A percentile compares a stretch with the other conserved stretches of the same genome.
Evolutionary conservation across 2,888 invertebrate genomes (phyloP).

Genomic region (Perdita meconis): DNA sequence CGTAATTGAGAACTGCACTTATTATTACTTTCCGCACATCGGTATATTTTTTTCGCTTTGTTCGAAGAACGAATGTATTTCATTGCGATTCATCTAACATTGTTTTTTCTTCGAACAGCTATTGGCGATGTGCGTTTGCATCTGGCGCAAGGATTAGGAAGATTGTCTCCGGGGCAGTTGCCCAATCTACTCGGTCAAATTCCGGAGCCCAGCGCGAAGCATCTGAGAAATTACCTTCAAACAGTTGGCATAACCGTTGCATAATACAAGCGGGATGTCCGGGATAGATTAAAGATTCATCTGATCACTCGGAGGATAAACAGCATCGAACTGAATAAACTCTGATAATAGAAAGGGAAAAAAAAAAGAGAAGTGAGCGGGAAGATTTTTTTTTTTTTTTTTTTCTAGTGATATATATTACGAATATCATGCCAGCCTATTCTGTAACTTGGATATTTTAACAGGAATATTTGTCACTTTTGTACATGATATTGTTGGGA

Average conservation of each 20-base stretch:
- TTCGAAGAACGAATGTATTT: no score
- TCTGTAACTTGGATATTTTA: slow-evolving; percentile 23
- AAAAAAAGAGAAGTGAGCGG: slow-evolving; percentile 17
- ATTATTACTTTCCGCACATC: no score
- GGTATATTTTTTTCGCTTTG: no score
- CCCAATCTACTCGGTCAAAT: slow-evolving; percentile 88
- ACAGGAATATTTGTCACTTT: slow-evolving; percentile 40
- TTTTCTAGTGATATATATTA: slow-evolving; percentile 30
- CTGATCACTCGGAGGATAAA: slow-evolving; percentile 77
- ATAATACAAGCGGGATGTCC: slow-evolving; percentile 79
- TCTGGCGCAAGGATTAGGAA: slow-evolving; percentile 90
- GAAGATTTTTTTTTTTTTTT: slow-evolving; percentile 39
- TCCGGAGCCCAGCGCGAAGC: slow-evolving; percentile 80
- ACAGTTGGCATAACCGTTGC: slow-evolving; percentile 81
- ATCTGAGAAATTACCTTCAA: slow-evolving; percentile 80
- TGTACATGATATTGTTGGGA: slow-evolving; percentile 1
- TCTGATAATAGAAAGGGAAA: no score
- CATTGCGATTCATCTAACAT: background rate
- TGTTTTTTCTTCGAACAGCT: slow-evolving; percentile 80
- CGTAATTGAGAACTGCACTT: no score
- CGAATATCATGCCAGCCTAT: slow-evolving; percentile 8
- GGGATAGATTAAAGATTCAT: slow-evolving; percentile 76
- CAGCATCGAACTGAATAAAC: slow-evolving; percentile 75
- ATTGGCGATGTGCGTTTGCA: slow-evolving; percentile 90
- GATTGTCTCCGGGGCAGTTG: slow-evolving; percentile 90